Evolutionary conservation across 2,113 vertebrate species (phyloP).

Genomic region (Sigmodon hispidus): DNA sequence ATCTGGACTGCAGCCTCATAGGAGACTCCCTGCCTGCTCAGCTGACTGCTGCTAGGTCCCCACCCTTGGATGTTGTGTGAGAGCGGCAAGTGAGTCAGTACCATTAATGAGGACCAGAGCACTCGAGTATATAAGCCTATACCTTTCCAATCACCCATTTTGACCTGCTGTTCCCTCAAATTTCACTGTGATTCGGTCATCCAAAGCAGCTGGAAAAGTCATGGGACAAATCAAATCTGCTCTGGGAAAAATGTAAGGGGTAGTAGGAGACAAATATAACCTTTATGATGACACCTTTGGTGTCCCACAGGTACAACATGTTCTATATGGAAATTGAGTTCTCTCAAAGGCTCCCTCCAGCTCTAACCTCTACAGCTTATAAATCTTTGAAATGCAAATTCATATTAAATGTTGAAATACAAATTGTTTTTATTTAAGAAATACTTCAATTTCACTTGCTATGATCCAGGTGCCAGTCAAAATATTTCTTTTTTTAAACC

Average conservation of each 20-base stretch:
- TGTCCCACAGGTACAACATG: neutral
- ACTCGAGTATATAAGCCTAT: neutral
- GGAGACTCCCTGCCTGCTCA: neutral
- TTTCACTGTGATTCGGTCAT: neutral
- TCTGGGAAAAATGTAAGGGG: neutral
- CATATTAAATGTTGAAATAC: neutral
- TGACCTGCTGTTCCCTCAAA: neutral
- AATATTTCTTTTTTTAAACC: no score
- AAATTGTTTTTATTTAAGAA: neutral
- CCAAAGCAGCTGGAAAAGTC: neutral
- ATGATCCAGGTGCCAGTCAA: neutral
- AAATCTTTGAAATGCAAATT: constrained; percentile 25
- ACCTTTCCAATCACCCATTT: neutral
- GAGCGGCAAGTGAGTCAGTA: neutral
- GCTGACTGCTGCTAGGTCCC: neutral
- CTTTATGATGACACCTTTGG: neutral
- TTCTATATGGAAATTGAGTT: neutral
- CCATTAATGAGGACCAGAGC: neutral
- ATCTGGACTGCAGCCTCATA: neutral
- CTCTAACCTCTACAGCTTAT: neutral
- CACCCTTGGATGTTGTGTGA: neutral
- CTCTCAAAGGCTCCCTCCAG: constrained; percentile 14
- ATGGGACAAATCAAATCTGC: neutral
- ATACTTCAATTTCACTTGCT: constrained; percentile 16
- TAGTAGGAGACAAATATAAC: neutral